These are phyloP conservation scores for Cloeon dipterum DNA, from an alignment of 2,888 invertebrate genomes.

Conservation along the genomic window DNA sequence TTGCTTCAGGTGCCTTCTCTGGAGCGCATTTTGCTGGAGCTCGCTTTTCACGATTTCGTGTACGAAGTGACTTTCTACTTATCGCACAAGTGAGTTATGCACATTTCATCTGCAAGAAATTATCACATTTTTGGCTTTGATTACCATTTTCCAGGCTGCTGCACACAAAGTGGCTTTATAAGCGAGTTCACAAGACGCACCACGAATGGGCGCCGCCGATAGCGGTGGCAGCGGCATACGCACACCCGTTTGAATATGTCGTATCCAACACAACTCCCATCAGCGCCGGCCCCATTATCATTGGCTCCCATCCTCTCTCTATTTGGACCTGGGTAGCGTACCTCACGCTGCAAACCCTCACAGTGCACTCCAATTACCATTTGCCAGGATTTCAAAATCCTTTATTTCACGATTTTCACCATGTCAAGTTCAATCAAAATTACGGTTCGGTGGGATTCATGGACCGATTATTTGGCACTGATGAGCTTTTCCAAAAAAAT, in stretches of 20 bases:
- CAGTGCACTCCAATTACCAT: slow-evolving; percentile 6
- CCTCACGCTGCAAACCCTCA: slow-evolving; percentile 4
- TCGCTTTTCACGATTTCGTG: no score
- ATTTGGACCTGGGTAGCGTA: slow-evolving; percentile 4
- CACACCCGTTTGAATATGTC: slow-evolving; percentile 7
- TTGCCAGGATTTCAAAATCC: slow-evolving; percentile 5
- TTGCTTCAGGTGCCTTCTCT: no score
- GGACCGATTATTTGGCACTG: no score
- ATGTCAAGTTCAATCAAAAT: no score
- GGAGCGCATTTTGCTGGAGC: no score
- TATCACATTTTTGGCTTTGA: no score
- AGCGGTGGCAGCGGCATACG: slow-evolving; percentile 7
- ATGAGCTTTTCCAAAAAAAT: no score
- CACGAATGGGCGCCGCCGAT: slow-evolving; percentile 7
- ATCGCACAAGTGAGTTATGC: no score
- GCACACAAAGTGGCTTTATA: slow-evolving; percentile 6
- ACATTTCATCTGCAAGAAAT: no score
- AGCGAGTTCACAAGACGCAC: slow-evolving; percentile 7
- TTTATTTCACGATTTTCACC: slow-evolving; percentile 8
- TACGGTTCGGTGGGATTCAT: no score
- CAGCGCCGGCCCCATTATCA: slow-evolving; percentile 4
- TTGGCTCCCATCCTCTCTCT: slow-evolving; percentile 5
- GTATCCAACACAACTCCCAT: slow-evolving; percentile 6
- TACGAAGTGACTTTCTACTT: no score
- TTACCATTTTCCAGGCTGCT: slow-evolving; percentile 5